Conservation (phyloP, 2,888 invertebrate genomes). For the Epirrita christyi region DNA sequence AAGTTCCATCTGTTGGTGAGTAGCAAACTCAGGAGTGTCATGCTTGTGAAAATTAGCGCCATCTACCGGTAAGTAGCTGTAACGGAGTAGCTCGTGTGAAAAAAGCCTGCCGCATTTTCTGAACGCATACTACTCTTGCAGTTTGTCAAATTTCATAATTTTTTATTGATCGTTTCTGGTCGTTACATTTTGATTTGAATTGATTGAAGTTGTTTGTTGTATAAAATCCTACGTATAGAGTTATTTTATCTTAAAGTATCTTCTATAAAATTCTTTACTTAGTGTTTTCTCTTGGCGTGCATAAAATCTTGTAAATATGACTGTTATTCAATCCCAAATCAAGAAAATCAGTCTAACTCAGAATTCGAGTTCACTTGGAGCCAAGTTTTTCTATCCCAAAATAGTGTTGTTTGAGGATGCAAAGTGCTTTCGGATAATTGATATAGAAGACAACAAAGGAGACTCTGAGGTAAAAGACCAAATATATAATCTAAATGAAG, state of each 20-base stretch:
- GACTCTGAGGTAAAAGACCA: constrained; percentile 30
- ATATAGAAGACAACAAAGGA: constrained; percentile 49
- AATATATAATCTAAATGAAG: constrained; percentile 48
- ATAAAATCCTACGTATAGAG: too few relatives aligned
- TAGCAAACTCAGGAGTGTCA: neutral
- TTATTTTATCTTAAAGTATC: too few relatives aligned
- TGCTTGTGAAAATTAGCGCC: constrained; percentile 1
- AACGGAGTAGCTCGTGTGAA: neutral
- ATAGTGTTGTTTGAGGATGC: constrained; percentile 57
- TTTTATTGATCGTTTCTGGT: neutral
- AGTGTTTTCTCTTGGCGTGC: neutral
- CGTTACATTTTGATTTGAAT: constrained; percentile 1
- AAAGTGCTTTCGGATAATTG: constrained; percentile 45
- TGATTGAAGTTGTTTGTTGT: too few relatives aligned
- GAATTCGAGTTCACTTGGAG: constrained; percentile 16
- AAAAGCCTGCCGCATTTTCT: neutral
- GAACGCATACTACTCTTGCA: too few relatives aligned
- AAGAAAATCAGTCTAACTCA: constrained; percentile 30
- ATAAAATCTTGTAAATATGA: constrained; percentile 27
- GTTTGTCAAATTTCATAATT: neutral
- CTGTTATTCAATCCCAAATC: constrained; percentile 37
- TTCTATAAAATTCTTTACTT: too few relatives aligned
- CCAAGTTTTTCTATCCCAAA: constrained; percentile 60
- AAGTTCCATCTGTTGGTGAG: too few relatives aligned
- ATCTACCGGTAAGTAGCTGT: constrained; percentile 9